Evolutionary conservation across 2,797 vertebrate species (phyloP), one percentile per base, ranked within the genome.

Genomic region (Gymnocypris eckloni): DNA sequence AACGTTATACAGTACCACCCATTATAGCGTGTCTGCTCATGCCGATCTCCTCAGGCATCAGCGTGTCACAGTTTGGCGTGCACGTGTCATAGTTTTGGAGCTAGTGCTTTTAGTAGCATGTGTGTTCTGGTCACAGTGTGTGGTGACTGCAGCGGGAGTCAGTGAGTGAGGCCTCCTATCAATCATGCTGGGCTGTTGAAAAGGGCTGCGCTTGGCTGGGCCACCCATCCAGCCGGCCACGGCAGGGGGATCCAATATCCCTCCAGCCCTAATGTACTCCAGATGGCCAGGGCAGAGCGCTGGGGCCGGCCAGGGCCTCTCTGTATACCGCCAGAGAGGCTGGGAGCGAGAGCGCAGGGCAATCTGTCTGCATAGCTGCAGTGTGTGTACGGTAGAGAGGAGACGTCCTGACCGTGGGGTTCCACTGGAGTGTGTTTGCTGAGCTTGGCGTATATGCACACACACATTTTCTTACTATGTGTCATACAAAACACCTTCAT

Each of bases 161-260:
- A 81, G 81, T 37, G 80, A 89, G 79, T 71, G 79, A 82, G 87
- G 81, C 92, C 92, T 90, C 90, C 93, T 92, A 95, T 96, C 94
- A 95, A 95, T 95, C 94, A 95, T 90, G 88, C 92, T 83, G 90
- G 89, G 73, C 91, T 93, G 94, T 93, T 95, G 95, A 95, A 94
- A 95, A 92, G 93, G 92, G 92, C 89, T 89, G 86, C 89, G 76
- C 87, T 86, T 56, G 82, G 90, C 88, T 50, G 88, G 95, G 94
- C 95, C 95, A 96, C 95, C 95, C 95, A 95, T 93, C 92, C 95
- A 93, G 95, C 72, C 87, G 20, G 91, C 90, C 90, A 90, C 94
- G 94, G 91, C 88, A 94, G 93, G 94, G 94, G 93, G 95, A 96
- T 96, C 94, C 91, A 90, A 92, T 95, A 94, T 95, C 94, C 92